Percentiles rank a stretch among this genome's conserved stretches.
phyloP scores from a whole-genome alignment of 2,113 vertebrate genomes.

The Cyprinus carpio region DNA sequence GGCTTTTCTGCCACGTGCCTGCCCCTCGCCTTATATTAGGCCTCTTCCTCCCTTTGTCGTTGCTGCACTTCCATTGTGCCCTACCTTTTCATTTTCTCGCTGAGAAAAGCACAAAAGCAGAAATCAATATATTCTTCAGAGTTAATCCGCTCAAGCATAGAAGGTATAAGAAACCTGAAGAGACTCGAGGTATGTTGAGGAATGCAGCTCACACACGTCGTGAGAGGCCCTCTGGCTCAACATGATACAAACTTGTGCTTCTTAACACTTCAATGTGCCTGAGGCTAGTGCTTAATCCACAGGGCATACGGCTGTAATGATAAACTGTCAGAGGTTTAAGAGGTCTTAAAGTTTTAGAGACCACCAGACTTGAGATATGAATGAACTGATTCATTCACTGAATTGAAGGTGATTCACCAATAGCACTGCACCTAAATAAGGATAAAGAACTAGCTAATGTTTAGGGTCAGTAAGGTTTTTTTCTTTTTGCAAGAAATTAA shows the following conservation, averaged over 20 bases:
- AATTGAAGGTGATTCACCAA: not conserved
- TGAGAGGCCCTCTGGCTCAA: constrained; percentile 5
- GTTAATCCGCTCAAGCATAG: constrained; percentile 30
- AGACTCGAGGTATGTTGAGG: not conserved
- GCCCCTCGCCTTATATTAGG: constrained; percentile 45
- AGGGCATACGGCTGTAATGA: not conserved
- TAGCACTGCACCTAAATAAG: not conserved
- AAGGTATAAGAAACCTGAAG: not conserved
- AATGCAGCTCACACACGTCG: not conserved
- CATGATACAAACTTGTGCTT: constrained; percentile 5
- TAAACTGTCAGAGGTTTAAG: not conserved
- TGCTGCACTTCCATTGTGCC: constrained; percentile 58
- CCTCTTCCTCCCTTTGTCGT: constrained; percentile 53
- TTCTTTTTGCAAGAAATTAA: not conserved
- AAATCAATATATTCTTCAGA: constrained; percentile 40
- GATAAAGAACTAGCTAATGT: not conserved
- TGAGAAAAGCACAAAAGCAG: constrained; percentile 46
- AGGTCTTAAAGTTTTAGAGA: not conserved
- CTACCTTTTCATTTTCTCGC: constrained; percentile 57
- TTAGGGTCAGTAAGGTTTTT: not conserved
- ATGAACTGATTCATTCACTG: not conserved
- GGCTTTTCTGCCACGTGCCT: constrained; percentile 36
- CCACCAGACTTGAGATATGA: not conserved
- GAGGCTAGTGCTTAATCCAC: not conserved
- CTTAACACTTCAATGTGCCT: not conserved